Percentiles rank a stretch among this genome's conserved stretches.
phyloP scores from a whole-genome alignment of 2,113 vertebrate species.

The Mormyrus lacerda region DNA sequence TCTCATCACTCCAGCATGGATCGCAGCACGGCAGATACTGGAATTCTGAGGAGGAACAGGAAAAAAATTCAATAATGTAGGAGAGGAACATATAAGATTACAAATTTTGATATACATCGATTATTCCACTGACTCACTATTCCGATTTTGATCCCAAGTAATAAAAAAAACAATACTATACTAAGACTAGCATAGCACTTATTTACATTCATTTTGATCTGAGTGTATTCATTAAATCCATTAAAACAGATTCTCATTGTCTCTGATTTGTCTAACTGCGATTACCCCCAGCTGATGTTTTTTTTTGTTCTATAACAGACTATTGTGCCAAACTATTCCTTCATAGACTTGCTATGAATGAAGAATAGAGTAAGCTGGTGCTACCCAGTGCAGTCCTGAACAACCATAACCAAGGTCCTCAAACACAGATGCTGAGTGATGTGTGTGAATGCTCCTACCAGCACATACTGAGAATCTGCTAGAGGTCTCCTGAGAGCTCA shows the following conservation, averaged over 20 bases:
- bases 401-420: not conserved
- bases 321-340: not conserved
- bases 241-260: not conserved
- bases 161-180: not conserved
- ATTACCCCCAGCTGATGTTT: not conserved
- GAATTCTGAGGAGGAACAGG: slow-evolving; percentile 64
- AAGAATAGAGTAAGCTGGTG: not conserved
- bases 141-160: not conserved
- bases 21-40: slow-evolving; percentile 84
- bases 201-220: not conserved
- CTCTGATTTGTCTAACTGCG: not conserved
- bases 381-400: not conserved
- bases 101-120: not conserved
- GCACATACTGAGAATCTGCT: not conserved
- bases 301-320: not conserved
- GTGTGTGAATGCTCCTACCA: not conserved
- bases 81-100: not conserved
- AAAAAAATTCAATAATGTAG: not conserved
- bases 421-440: not conserved
- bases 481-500: not conserved
- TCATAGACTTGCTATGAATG: not conserved
- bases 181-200: too few relatives aligned
- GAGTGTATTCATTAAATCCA: not conserved
- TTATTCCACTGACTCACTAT: not conserved
- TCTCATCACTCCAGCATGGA: slow-evolving; percentile 76